Percentiles rank a stretch among this genome's conserved stretches.
These are phyloP conservation scores for Drosophila biarmipes DNA, from an alignment of 1,140 invertebrate species.

Conservation along the genomic window DNA sequence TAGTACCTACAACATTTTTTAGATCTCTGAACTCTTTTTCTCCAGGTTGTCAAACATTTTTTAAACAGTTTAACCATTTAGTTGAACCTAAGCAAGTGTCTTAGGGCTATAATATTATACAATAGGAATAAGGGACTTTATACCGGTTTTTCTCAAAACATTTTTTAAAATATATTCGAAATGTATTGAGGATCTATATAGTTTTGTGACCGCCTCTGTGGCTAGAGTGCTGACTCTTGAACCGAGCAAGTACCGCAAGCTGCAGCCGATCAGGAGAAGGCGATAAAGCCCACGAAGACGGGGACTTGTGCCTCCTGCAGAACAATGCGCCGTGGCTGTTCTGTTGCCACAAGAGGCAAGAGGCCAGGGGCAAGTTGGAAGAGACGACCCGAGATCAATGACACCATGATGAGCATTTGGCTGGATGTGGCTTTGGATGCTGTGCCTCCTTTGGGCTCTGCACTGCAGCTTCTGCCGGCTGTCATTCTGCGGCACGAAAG, in stretches of 20 bases:
- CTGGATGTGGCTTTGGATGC: slow-evolving; percentile 42
- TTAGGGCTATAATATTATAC: too few species aligned
- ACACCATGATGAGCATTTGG: slow-evolving; percentile 73
- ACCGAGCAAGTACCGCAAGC: slow-evolving; percentile 76
- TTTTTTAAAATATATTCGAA: neutral
- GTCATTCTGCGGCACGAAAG: slow-evolving; percentile 62
- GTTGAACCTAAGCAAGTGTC: too few species aligned
- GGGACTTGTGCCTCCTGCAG: slow-evolving; percentile 58
- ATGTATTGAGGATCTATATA: neutral
- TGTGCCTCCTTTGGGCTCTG: slow-evolving; percentile 32
- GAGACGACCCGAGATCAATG: slow-evolving; percentile 61
- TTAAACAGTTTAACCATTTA: too few species aligned
- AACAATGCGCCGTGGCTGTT: slow-evolving; percentile 75
- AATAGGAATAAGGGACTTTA: too few species aligned
- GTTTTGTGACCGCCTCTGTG: slow-evolving; percentile 7
- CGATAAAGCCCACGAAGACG: slow-evolving; percentile 60
- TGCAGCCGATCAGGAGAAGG: slow-evolving; percentile 54
- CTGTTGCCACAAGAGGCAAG: slow-evolving; percentile 31
- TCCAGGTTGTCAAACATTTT: too few species aligned
- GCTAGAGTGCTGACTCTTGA: slow-evolving; percentile 67
- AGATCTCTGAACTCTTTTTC: too few species aligned
- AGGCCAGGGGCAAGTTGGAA: slow-evolving; percentile 5
- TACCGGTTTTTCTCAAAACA: too few species aligned
- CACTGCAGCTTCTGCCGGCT: slow-evolving; percentile 34
- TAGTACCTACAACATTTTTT: too few species aligned